Percentiles rank a stretch among this genome's conserved stretches.
These are phyloP conservation scores for Pteropus alecto DNA, from an alignment of 2,113 vertebrate genomes.

Conservation along the genomic window DNA sequence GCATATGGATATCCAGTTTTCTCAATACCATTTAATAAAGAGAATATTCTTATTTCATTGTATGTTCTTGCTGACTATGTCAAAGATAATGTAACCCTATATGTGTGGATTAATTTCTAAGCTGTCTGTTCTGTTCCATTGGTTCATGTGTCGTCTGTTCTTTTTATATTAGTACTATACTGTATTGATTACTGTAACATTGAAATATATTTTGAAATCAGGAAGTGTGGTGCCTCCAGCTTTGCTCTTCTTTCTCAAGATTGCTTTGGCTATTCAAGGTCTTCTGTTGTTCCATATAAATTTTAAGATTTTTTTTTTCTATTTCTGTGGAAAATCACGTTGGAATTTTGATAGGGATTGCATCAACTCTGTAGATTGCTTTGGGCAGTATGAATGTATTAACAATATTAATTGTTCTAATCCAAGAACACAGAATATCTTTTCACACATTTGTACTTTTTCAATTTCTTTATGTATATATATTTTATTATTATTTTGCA, in stretches of 20 bases:
- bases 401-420: background rate
- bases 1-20: background rate
- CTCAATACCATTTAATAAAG: background rate
- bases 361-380: background rate
- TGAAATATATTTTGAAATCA: no score
- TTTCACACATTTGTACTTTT: background rate
- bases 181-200: no score
- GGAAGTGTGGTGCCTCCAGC: no score
- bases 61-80: background rate
- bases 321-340: background rate
- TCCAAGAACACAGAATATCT: background rate
- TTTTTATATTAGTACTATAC: no score
- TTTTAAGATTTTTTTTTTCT: background rate
- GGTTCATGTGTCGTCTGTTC: no score
- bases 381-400: background rate
- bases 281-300: background rate
- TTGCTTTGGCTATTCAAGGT: no score
- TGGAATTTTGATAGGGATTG: background rate
- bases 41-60: background rate
- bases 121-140: no score
- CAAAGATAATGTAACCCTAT: background rate
- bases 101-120: no score
- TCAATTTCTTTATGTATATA: background rate
- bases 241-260: no score
- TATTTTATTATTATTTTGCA: no score